phyloP scores from a whole-genome alignment of 2,797 vertebrate species.

The Naso thynnoides region DNA sequence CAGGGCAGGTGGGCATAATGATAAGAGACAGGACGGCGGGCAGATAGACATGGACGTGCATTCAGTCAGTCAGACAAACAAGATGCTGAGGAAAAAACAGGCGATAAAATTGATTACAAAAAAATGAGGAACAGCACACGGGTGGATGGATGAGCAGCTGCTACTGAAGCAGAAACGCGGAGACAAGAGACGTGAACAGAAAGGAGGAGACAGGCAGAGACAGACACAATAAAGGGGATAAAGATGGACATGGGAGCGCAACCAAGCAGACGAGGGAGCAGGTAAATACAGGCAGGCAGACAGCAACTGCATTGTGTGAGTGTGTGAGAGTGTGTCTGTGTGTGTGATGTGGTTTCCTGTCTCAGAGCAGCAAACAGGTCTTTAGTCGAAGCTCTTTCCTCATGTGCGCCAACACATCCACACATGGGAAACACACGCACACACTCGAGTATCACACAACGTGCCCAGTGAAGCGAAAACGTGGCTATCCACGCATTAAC shows the following conservation, averaged over 20 bases:
- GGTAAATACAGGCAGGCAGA: slow-evolving; percentile 29
- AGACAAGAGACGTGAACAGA: neutral
- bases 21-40: slow-evolving; percentile 36
- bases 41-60: slow-evolving; percentile 40
- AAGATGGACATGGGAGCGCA: slow-evolving; percentile 12
- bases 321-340: slow-evolving; percentile 16
- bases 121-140: neutral
- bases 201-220: neutral
- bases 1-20: slow-evolving; percentile 27
- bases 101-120: slow-evolving; percentile 35
- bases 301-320: slow-evolving; percentile 36
- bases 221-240: neutral
- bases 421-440: slow-evolving; percentile 14
- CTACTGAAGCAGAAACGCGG: slow-evolving; percentile 7
- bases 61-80: slow-evolving; percentile 45
- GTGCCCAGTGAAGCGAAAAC: slow-evolving; percentile 37
- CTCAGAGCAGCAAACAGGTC: slow-evolving; percentile 47
- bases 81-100: slow-evolving; percentile 15
- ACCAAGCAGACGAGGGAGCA: slow-evolving; percentile 12
- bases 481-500: slow-evolving; percentile 43
- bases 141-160: slow-evolving; percentile 6
- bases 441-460: slow-evolving; percentile 24
- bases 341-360: slow-evolving; percentile 28
- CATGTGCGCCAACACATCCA: slow-evolving; percentile 46
- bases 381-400: slow-evolving; percentile 28